Evolutionary conservation across 1,140 invertebrate species (phyloP), one percentile per base, ranked within the genome.

Genomic region (Brachionus manjavacas): DNA sequence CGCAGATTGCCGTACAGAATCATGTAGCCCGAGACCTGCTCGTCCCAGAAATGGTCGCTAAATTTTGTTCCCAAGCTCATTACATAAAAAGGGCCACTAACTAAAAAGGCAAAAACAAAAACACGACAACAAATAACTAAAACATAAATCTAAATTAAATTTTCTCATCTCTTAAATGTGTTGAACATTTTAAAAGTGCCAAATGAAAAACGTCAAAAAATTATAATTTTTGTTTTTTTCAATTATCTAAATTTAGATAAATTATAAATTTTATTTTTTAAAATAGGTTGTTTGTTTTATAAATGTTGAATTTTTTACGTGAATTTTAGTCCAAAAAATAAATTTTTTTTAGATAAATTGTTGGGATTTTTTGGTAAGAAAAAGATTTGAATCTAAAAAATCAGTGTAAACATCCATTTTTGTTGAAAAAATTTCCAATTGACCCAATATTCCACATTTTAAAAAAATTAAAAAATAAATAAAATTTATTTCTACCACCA

Each of bases 1-100:
- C 79, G 49, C n/a, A 81, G n/a, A 81, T 81, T 81, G 11, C 25
- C 28, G 25, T 7, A 64, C 25, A 81, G 23, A 4, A 7, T 7
- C 6, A 25, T 20, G 14, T 64, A 81, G 41, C 79, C 79, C 1
- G 35, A 64, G 20, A 81, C 23, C 11, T 81, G n/a, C 9, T 60
- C 79, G 52, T 81, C 79, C 52, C 52, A 60, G 25, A 81, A 81
- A 31, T 81, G 16, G 23, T 81, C 79, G 20, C 72, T 76, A 76
- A 76, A 76, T 76, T 76, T 76, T 72, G 68, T 72, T 35, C 20
- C 35, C 23, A 23, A 28, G 66, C 66, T 68, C 66, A 68, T 68
- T 20, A 60, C 16, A 60, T 60, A 8, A 60, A 35, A 60, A 20
- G 52, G 52, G 20, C 52, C 52, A 25, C 52, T 60, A 23, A 20